These are phyloP conservation scores for Cebus imitator DNA, from an alignment of 2,113 vertebrate genomes.

Conservation along the genomic window DNA sequence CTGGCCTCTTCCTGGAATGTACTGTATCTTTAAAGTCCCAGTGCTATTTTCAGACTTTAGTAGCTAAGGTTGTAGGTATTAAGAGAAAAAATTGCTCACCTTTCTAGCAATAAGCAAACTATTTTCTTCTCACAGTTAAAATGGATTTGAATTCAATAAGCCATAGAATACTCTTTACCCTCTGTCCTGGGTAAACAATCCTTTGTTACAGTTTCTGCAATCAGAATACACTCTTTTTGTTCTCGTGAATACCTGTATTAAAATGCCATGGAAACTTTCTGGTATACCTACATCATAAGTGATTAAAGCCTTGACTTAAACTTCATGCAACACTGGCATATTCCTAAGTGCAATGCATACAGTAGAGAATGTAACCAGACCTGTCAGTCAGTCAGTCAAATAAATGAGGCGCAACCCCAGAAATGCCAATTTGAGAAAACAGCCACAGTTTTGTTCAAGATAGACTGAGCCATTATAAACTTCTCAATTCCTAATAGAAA, in stretches of 20 bases:
- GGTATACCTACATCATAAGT: constrained; percentile 16
- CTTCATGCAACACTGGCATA: background rate
- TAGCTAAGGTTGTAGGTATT: constrained; percentile 54
- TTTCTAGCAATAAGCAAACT: constrained; percentile 6
- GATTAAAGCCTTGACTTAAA: constrained; percentile 29
- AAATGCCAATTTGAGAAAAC: constrained; percentile 11
- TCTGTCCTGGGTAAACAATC: background rate
- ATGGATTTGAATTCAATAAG: constrained; percentile 26
- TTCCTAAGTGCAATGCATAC: background rate
- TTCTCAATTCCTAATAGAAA: background rate
- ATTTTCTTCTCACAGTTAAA: constrained; percentile 48
- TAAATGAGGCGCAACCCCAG: background rate
- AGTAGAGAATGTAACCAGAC: constrained; percentile 15
- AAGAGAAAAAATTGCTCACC: constrained; percentile 32
- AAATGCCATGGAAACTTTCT: constrained; percentile 23
- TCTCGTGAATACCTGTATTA: background rate
- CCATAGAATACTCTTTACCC: background rate
- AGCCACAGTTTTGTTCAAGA: background rate
- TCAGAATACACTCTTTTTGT: background rate
- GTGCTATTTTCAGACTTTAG: constrained; percentile 40
- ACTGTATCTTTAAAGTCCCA: constrained; percentile 25
- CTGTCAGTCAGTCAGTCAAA: constrained; percentile 22
- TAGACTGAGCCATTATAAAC: constrained; percentile 27
- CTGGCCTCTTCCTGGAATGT: constrained; percentile 28
- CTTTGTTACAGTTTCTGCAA: background rate